A percentile compares a stretch with the other conserved stretches of the same genome.
phyloP scores from a whole-genome alignment of 1,140 invertebrate genomes.

The Bombus picipes region DNA sequence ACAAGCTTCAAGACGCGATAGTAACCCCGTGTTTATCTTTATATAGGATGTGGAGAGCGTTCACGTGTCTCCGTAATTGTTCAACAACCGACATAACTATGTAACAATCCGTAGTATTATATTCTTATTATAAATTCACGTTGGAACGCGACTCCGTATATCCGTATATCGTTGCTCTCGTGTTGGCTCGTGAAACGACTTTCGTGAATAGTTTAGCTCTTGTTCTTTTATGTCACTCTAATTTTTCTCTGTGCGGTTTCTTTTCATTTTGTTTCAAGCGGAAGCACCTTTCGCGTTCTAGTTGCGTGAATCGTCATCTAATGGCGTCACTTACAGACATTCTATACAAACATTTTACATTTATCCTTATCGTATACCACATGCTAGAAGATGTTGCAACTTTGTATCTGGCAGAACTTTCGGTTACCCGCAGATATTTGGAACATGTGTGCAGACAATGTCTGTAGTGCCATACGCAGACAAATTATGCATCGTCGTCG shows the following conservation, averaged over 20 bases:
- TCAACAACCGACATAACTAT: conserved; percentile 34
- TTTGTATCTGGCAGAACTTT: too few relatives aligned
- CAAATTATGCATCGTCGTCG: neutral
- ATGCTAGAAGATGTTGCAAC: too few relatives aligned
- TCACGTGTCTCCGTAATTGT: neutral
- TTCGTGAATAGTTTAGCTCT: conserved; percentile 8
- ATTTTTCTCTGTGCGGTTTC: neutral
- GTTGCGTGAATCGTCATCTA: neutral
- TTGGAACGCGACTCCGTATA: conserved; percentile 12
- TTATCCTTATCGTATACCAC: neutral
- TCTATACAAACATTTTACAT: neutral
- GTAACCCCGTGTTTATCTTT: neutral
- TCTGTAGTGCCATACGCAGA: neutral
- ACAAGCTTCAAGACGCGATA: conserved; percentile 42
- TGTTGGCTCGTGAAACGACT: conserved; percentile 23
- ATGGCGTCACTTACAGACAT: neutral
- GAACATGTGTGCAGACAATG: neutral
- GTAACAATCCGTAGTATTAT: conserved; percentile 16
- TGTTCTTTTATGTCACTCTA: neutral
- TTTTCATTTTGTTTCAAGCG: conserved; percentile 26
- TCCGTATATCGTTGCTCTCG: conserved; percentile 21
- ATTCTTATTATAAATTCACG: conserved; percentile 12
- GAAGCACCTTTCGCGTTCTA: conserved; percentile 54
- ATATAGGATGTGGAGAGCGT: neutral
- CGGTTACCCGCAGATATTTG: neutral